Percentiles rank a stretch among this genome's conserved stretches.
Evolutionary conservation across 2,888 invertebrate genomes (phyloP).

Genomic region (Drosophila mimica): DNA sequence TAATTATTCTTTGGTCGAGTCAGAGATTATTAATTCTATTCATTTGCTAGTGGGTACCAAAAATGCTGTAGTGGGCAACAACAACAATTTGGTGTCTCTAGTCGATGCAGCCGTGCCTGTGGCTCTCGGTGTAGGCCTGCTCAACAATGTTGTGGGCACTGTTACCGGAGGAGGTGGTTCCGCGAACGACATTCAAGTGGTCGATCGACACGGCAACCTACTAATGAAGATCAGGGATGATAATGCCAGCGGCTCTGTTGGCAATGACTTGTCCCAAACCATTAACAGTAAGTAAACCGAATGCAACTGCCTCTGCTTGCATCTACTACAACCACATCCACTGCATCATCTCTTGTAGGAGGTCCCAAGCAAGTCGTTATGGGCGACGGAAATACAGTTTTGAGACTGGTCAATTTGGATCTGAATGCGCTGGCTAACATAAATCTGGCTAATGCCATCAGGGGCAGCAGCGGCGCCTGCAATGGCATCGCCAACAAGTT

Average conservation of each 20-base stretch:
- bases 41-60: background rate
- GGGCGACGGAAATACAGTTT: slow-evolving; percentile 50
- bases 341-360: slow-evolving; percentile 22
- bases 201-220: slow-evolving; percentile 32
- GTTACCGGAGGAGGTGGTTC: slow-evolving; percentile 6
- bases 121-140: background rate
- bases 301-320: too few species aligned
- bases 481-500: slow-evolving; percentile 40
- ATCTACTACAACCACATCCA: rapidly evolving
- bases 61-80: slow-evolving; percentile 1
- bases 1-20: background rate
- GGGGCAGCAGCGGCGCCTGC: slow-evolving; percentile 57
- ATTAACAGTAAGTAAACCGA: slow-evolving; percentile 25
- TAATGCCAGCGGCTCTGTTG: slow-evolving; percentile 3
- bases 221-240: slow-evolving; percentile 40
- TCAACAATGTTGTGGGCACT: slow-evolving; percentile 19
- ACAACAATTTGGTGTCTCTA: background rate
- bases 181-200: slow-evolving; percentile 32
- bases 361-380: slow-evolving; percentile 45
- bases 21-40: background rate
- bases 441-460: slow-evolving; percentile 49
- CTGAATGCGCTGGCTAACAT: slow-evolving; percentile 32
- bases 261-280: slow-evolving; percentile 24
- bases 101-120: background rate
- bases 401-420: slow-evolving; percentile 57